Conservation (phyloP, 1,140 invertebrate species). For the Drosophila teissieri region DNA sequence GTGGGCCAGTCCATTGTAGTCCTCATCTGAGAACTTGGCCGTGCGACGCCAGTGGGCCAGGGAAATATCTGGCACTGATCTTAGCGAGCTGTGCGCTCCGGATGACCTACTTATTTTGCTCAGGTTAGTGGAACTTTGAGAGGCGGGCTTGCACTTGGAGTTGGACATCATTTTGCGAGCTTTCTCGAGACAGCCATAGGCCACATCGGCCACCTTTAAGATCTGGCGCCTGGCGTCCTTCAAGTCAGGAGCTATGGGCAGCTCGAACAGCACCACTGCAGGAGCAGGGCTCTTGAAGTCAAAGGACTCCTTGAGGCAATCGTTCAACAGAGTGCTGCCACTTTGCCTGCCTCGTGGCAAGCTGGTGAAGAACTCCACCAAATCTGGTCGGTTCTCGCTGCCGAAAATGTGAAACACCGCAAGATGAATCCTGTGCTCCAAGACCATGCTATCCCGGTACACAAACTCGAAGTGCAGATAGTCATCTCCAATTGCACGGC, state of each 20-base stretch:
- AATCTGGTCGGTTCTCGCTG: constrained; percentile 48
- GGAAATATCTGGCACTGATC: constrained; percentile 11
- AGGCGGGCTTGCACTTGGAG: neutral
- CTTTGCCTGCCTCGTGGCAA: constrained; percentile 20
- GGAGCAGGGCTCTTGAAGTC: constrained; percentile 22
- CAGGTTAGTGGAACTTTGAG: neutral
- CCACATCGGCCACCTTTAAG: constrained; percentile 52
- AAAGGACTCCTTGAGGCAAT: constrained; percentile 69
- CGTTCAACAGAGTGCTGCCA: constrained; percentile 46
- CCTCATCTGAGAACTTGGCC: constrained; percentile 30
- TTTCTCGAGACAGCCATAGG: constrained; percentile 22
- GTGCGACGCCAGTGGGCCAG: constrained; percentile 1
- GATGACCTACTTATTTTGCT: neutral
- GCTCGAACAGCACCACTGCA: constrained; percentile 60
- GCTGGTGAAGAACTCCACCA: constrained; percentile 51
- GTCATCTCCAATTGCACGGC: constrained; percentile 53
- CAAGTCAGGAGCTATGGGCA: constrained; percentile 42
- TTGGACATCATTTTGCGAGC: neutral
- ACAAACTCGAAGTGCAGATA: constrained; percentile 62
- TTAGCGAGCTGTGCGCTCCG: neutral
- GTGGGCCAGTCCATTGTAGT: constrained; percentile 45
- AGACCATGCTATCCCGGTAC: constrained; percentile 12
- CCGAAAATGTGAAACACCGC: constrained; percentile 58
- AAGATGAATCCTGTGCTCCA: constrained; percentile 38
- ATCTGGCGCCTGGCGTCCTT: constrained; percentile 41